Conservation (phyloP, 2,888 invertebrate species). For the Rhaphigaster nebulosa region DNA sequence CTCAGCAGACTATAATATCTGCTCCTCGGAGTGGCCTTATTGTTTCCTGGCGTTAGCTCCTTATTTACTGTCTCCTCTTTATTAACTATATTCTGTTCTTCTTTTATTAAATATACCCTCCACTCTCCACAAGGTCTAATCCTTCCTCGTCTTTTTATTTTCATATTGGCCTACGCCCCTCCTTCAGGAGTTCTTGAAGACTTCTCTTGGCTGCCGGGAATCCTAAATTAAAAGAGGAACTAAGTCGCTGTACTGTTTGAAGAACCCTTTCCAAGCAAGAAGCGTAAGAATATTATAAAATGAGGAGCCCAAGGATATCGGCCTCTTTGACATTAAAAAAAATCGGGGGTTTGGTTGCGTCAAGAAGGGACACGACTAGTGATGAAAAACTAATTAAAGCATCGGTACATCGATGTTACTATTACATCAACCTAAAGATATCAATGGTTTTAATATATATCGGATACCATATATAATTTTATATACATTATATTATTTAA, state of each 20-base stretch:
- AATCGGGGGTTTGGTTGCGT: neutral
- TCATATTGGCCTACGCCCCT: neutral
- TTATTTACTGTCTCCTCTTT: slow-evolving; percentile 30
- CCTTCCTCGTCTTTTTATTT: slow-evolving; percentile 48
- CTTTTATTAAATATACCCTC: slow-evolving; percentile 25
- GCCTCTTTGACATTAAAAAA: neutral
- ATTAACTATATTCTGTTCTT: slow-evolving; percentile 43
- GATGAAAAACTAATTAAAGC: too few species aligned
- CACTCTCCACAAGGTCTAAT: neutral
- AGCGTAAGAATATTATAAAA: neutral
- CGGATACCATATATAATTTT: too few species aligned
- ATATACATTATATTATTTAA: too few species aligned
- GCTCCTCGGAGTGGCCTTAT: neutral
- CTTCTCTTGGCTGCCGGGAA: neutral
- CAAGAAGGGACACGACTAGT: too few species aligned
- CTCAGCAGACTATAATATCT: slow-evolving; percentile 25
- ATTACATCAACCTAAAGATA: too few species aligned
- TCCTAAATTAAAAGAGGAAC: slow-evolving; percentile 2
- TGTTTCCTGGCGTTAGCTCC: slow-evolving; percentile 46
- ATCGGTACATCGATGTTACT: too few species aligned
- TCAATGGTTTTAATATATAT: too few species aligned
- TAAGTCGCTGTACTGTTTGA: slow-evolving; percentile 20
- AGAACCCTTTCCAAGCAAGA: neutral
- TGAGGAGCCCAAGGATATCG: neutral
- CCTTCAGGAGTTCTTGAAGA: neutral